phyloP scores from a whole-genome alignment of 2,888 invertebrate genomes.

The Rhodophaea formosa region DNA sequence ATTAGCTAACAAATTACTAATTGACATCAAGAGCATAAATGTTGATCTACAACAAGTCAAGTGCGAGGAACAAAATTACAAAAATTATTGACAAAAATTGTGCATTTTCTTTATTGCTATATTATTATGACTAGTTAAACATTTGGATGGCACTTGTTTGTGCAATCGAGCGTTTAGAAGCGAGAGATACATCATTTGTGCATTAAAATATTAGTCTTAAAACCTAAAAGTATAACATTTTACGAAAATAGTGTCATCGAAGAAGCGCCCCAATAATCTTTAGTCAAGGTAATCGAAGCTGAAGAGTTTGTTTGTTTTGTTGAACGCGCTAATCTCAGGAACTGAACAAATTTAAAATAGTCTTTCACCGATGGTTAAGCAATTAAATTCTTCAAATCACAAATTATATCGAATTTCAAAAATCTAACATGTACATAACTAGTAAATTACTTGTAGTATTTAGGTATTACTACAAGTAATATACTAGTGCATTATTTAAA shows the following conservation, averaged over 20 bases:
- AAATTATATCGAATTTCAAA: no score
- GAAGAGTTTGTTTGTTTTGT: no score
- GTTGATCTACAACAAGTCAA: neutral
- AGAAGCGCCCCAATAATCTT: no score
- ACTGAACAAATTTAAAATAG: no score
- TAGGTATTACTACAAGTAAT: no score
- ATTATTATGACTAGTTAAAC: slow-evolving; percentile 14
- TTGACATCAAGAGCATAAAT: slow-evolving; percentile 7
- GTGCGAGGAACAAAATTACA: neutral
- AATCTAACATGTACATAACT: no score
- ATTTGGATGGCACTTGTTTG: slow-evolving; percentile 12
- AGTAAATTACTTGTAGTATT: no score
- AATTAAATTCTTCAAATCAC: no score
- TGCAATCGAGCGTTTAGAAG: slow-evolving; percentile 4
- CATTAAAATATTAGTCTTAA: slow-evolving; percentile 10
- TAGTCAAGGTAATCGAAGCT: no score
- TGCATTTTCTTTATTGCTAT: slow-evolving; percentile 1
- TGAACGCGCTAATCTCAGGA: no score
- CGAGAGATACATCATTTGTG: slow-evolving; percentile 10
- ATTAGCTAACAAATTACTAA: neutral
- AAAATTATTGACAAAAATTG: slow-evolving; percentile 3
- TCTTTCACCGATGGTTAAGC: no score
- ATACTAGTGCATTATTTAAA: no score
- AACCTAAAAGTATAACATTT: slow-evolving; percentile 4
- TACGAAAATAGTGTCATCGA: neutral